These are phyloP conservation scores for Dynastes hyllus DNA, from an alignment of 2,888 invertebrate species.

Conservation along the genomic window DNA sequence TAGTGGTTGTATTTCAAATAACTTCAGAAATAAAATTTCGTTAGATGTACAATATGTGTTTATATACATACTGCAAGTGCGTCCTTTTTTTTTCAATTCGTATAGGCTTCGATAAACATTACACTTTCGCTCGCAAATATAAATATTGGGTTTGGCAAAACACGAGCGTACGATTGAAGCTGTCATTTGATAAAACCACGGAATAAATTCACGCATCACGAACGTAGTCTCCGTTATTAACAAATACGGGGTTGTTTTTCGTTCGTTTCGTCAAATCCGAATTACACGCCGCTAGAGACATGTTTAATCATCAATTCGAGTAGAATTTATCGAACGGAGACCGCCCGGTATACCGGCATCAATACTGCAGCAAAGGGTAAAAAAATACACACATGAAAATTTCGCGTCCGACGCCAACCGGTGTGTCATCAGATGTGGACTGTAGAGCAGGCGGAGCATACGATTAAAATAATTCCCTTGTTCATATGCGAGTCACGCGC, in stretches of 20 bases:
- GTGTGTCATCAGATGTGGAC: not conserved
- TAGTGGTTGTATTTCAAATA: too few species aligned
- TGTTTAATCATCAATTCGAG: conserved; percentile 23
- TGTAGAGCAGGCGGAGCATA: conserved; percentile 19
- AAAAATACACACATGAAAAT: not conserved
- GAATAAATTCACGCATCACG: conserved; percentile 15
- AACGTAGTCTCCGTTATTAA: conserved; percentile 5
- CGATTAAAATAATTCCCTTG: conserved; percentile 40
- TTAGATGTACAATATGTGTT: too few species aligned
- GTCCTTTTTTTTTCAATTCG: too few species aligned
- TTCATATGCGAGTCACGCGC: conserved; percentile 41
- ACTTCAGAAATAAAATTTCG: too few species aligned
- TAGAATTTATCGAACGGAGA: conserved; percentile 1
- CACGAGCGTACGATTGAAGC: not conserved
- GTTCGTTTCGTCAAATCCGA: conserved; percentile 27
- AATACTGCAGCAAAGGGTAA: not conserved
- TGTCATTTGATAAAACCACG: not conserved
- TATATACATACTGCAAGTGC: too few species aligned
- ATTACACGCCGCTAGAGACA: conserved; percentile 13
- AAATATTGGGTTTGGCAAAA: not conserved
- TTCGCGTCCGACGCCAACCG: not conserved
- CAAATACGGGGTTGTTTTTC: conserved; percentile 21
- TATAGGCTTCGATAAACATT: too few species aligned
- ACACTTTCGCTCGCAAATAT: too few species aligned
- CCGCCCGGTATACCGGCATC: not conserved